These are phyloP conservation scores for Chiroxiphia lanceolata DNA, from an alignment of 2,797 vertebrate species.

Conservation along the genomic window DNA sequence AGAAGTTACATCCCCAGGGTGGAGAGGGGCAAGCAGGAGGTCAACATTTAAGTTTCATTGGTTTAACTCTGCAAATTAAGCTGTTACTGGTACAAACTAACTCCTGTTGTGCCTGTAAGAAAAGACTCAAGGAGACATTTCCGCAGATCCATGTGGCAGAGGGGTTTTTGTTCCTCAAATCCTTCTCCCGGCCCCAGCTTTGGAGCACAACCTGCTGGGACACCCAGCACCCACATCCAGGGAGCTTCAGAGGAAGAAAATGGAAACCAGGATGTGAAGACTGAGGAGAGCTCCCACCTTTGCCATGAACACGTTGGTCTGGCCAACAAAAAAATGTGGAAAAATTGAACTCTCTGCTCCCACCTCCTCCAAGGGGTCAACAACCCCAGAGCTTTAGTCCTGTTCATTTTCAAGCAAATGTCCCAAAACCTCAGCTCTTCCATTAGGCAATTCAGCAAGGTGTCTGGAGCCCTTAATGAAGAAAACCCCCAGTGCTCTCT, in stretches of 20 bases:
- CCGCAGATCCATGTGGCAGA: background rate
- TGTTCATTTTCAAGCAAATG: background rate
- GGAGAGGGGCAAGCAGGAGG: rapidly evolving
- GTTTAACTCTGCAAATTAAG: background rate
- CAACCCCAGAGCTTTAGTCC: background rate
- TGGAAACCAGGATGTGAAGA: background rate
- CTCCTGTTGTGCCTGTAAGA: background rate
- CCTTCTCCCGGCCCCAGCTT: background rate
- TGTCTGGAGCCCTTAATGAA: background rate
- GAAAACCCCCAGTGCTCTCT: background rate
- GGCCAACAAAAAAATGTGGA: background rate
- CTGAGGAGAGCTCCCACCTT: background rate
- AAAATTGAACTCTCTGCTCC: background rate
- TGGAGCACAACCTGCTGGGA: background rate
- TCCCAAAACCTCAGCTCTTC: background rate
- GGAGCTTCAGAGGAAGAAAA: background rate
- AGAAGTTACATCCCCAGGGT: background rate
- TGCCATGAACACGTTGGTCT: background rate
- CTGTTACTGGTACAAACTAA: background rate
- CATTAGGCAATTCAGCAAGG: background rate
- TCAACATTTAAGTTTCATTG: background rate
- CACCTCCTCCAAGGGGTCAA: background rate
- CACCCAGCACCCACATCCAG: background rate
- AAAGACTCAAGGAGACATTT: background rate
- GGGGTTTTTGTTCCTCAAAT: background rate